Conservation (phyloP, 2,797 vertebrate genomes). For the Hylomyscus alleni region DNA sequence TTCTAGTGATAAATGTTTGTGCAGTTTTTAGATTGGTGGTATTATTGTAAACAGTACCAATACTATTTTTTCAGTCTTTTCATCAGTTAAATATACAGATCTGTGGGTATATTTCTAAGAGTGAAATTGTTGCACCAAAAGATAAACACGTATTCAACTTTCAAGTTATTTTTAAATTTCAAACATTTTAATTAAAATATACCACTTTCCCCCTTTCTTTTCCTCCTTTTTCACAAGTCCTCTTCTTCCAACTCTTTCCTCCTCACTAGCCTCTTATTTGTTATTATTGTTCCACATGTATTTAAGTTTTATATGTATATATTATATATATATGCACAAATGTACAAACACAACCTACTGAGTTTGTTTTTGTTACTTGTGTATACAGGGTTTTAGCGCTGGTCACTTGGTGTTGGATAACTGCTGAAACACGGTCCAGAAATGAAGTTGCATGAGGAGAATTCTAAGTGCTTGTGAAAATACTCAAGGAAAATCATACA, state of each 20-base stretch:
- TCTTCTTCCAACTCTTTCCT: background rate
- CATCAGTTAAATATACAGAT: background rate
- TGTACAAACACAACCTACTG: too few species aligned
- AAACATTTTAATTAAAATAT: background rate
- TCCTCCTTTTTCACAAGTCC: background rate
- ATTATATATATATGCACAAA: too few species aligned
- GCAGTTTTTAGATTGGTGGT: background rate
- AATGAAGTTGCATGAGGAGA: background rate
- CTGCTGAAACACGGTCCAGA: too few species aligned
- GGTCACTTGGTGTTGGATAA: background rate
- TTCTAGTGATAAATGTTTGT: background rate
- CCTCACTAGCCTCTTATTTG: background rate
- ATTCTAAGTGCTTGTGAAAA: background rate
- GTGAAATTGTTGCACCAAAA: background rate
- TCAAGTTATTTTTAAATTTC: background rate
- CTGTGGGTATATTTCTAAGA: background rate
- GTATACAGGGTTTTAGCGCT: background rate
- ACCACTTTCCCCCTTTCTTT: background rate
- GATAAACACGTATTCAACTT: background rate
- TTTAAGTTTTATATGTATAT: too few species aligned
- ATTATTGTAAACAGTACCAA: background rate
- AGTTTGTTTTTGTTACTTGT: background rate
- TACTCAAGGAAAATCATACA: background rate
- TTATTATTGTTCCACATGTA: background rate
- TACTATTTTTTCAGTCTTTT: background rate